These are phyloP conservation scores for Aphaenogaster ashmeadi DNA, from an alignment of 1,140 invertebrate species.

Conservation along the genomic window DNA sequence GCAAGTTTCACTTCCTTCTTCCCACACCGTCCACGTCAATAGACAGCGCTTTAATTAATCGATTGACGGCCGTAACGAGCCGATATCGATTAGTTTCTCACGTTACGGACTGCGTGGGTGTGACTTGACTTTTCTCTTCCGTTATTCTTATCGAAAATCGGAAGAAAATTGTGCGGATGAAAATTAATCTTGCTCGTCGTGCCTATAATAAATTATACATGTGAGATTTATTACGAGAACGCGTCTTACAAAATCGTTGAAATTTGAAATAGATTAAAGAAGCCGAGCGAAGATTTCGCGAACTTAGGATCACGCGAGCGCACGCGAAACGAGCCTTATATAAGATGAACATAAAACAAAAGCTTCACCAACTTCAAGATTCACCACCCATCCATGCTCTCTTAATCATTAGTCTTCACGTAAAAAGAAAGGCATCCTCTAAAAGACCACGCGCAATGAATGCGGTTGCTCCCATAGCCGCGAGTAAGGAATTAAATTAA, in stretches of 20 bases:
- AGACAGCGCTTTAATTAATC: slow-evolving; percentile 62
- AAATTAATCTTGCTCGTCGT: not conserved
- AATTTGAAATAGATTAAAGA: slow-evolving; percentile 28
- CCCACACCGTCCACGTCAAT: slow-evolving; percentile 57
- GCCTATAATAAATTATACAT: not conserved
- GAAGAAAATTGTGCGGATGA: not conserved
- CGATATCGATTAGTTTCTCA: slow-evolving; percentile 50
- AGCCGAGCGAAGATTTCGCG: slow-evolving; percentile 47
- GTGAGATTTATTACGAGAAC: slow-evolving; percentile 45
- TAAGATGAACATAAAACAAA: slow-evolving; percentile 43
- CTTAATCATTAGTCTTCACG: slow-evolving; percentile 83
- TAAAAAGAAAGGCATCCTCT: slow-evolving; percentile 61
- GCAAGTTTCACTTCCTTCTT: slow-evolving; percentile 71
- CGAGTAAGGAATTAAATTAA: slow-evolving; percentile 85
- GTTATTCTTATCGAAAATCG: not conserved
- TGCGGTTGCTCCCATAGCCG: slow-evolving; percentile 75
- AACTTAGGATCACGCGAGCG: not conserved
- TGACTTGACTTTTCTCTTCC: not conserved
- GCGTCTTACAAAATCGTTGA: not conserved
- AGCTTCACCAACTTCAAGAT: slow-evolving; percentile 55
- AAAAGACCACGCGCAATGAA: slow-evolving; percentile 57
- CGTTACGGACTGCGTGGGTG: not conserved
- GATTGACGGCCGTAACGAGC: slow-evolving; percentile 40
- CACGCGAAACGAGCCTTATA: slow-evolving; percentile 49
- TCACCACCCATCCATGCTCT: slow-evolving; percentile 51